Evolutionary conservation across 2,113 vertebrate species (phyloP).

Genomic region (Loxodonta africana): DNA sequence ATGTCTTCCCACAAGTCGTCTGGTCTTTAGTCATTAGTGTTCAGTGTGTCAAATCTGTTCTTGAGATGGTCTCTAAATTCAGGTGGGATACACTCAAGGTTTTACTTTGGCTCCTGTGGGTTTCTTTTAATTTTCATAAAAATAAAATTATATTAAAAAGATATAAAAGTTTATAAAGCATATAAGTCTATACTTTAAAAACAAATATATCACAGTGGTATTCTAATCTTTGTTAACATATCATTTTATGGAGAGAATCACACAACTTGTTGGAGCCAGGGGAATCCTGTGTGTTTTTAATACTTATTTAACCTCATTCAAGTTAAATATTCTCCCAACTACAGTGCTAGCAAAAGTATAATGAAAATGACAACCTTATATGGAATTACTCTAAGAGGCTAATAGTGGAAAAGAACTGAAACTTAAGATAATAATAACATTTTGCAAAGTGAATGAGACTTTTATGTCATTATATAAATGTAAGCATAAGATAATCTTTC

Average conservation of each 20-base stretch:
- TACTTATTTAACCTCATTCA: conserved; percentile 47
- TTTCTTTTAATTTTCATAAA: neutral
- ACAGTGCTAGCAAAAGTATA: conserved; percentile 31
- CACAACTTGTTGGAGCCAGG: conserved; percentile 37
- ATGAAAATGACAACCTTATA: conserved; percentile 60
- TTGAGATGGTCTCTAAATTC: no score
- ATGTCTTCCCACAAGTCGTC: no score
- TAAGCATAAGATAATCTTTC: conserved; percentile 72
- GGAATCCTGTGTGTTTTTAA: conserved; percentile 52
- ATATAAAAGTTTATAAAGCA: conserved; percentile 38
- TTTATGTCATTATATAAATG: conserved; percentile 74
- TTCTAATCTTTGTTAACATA: conserved; percentile 10
- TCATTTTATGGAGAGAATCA: conserved; percentile 31
- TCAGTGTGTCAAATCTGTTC: no score
- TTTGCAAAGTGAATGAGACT: conserved; percentile 62
- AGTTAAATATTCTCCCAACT: conserved; percentile 47
- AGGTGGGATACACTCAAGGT: no score
- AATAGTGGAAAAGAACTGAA: conserved; percentile 59
- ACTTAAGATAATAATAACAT: conserved; percentile 66
- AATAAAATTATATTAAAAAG: conserved; percentile 41
- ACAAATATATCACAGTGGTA: neutral
- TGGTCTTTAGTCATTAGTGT: no score
- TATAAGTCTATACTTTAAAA: conserved; percentile 36
- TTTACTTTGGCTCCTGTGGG: no score
- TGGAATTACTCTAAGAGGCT: conserved; percentile 66